Base-by-base conservation (phyloP, 2,797 vertebrate species). In the Fratercula arctica region DNA sequence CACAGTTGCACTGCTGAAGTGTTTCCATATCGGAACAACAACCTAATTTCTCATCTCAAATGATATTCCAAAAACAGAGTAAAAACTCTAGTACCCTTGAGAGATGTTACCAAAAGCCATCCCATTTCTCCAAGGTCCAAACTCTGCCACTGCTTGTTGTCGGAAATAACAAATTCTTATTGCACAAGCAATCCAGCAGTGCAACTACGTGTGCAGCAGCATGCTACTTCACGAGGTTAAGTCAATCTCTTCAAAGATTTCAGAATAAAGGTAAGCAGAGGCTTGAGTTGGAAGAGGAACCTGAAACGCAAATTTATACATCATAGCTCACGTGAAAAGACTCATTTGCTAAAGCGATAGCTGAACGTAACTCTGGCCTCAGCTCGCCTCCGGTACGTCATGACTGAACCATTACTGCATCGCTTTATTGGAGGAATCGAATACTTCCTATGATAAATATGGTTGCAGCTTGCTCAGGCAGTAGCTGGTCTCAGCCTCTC, bases 201-300 rank as follows among this genome's bases (percentile, higher is more conserved):
- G 8, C 16, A 23, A 20, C 19, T 23, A 18, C 28, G 25, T 0
- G 7, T 21, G 16, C 69, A 23, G 39, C 84, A 37, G 59, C 66
- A 37, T 3, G 9, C 59, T 51, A 0, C 31, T 35, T 51, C 41
- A 6, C 0, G 2, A 24, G 16, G 14, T 4, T 45, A 45, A 29
- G 29, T 28, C 35, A 24, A 5, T 5, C 35, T 17, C 67, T 13
- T 35, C 68, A 7, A 14, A 50, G 56, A 50, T 9, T 70, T 67
- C 61, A 31, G 33, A 51, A 53, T 2, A 28, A 51, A 91, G 51
- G 68, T 6, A 59, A 70, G 2, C 23, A 31, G n/a, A 48, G 26
- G 29, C 9, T 54, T 10, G 17, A 50, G 56, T 5, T 14, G 53
- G n/a, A 26, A 39, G 60, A n/a, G 24, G 57, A 54, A 8, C 20